These are phyloP conservation scores for Pantelozetes paolii DNA, from an alignment of 2,888 invertebrate genomes.

Conservation along the genomic window DNA sequence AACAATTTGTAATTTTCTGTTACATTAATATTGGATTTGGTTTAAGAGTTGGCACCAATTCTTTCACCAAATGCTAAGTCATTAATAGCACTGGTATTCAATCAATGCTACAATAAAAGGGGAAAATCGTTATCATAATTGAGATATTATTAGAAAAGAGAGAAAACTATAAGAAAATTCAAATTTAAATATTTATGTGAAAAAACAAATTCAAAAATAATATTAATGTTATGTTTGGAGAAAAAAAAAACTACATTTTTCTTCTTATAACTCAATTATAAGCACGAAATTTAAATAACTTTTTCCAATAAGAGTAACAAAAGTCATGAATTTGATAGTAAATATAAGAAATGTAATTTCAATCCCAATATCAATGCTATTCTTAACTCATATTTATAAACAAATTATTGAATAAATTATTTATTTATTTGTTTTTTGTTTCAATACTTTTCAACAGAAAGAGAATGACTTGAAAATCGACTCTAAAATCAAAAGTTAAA, in stretches of 20 bases:
- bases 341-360: too few species aligned
- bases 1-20: background rate
- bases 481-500: background rate
- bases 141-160: too few species aligned
- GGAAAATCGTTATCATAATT: too few species aligned
- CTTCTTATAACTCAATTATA: background rate
- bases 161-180: too few species aligned
- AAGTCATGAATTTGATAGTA: too few species aligned
- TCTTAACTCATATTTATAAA: background rate
- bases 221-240: too few species aligned
- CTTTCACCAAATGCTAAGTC: background rate
- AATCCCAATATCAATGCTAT: background rate
- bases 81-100: background rate
- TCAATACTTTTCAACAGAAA: background rate
- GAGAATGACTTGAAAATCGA: background rate
- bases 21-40: background rate
- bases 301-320: too few species aligned
- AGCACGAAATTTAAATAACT: background rate
- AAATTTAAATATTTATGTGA: background rate
- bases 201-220: background rate
- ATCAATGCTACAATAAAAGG: background rate
- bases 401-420: too few species aligned
- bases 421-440: background rate
- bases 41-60: constrained; percentile 21
- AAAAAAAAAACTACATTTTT: background rate